These are phyloP conservation scores for Picus viridis DNA, from an alignment of 2,797 vertebrate genomes.

Conservation along the genomic window DNA sequence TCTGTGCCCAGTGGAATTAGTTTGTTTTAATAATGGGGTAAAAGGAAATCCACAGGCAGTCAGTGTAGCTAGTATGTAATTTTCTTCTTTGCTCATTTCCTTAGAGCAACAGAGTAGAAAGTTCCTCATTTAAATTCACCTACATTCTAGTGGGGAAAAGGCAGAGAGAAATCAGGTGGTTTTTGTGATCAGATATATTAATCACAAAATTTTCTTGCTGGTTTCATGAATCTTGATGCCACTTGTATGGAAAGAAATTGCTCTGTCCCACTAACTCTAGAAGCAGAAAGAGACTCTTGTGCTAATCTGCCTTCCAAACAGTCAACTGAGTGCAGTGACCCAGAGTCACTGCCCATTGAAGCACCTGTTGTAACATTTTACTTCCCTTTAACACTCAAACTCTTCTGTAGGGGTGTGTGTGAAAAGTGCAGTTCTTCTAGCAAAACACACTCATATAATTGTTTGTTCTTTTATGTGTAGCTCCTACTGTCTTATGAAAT, in stretches of 20 bases:
- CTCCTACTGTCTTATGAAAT: constrained; percentile 10
- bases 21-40: neutral
- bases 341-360: neutral
- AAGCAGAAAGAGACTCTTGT: too few relatives aligned
- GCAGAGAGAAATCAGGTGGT: neutral
- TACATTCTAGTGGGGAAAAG: neutral
- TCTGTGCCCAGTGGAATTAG: neutral
- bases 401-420: neutral
- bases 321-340: neutral
- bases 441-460: neutral
- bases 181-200: neutral
- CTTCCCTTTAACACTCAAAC: neutral
- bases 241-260: neutral
- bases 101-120: neutral
- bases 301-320: neutral
- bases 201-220: neutral
- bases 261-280: neutral
- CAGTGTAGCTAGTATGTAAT: neutral
- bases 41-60: neutral
- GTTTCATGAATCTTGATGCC: neutral
- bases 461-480: neutral
- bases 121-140: neutral
- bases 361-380: neutral
- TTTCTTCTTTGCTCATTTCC: neutral
- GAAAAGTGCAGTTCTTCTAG: neutral